A percentile compares a stretch with the other conserved stretches of the same genome.
These are phyloP conservation scores for Torymus tubicola DNA, from an alignment of 2,888 invertebrate species.

Conservation along the genomic window DNA sequence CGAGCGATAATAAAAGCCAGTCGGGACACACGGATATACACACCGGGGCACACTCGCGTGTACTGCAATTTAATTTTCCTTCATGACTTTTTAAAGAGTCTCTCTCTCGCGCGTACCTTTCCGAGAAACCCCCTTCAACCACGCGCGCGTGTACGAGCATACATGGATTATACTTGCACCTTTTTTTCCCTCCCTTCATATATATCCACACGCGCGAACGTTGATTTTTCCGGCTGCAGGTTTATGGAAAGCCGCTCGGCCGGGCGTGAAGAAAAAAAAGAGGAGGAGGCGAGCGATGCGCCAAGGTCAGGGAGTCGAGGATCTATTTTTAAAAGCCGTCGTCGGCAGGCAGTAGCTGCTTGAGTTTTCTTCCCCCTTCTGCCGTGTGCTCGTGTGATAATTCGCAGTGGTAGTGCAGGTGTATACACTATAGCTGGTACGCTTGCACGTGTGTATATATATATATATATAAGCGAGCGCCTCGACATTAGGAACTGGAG, in stretches of 20 bases:
- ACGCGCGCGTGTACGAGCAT: not conserved
- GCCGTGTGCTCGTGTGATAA: too few species aligned
- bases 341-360: too few species aligned
- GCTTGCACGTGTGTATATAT: too few species aligned
- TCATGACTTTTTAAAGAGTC: conserved; percentile 36
- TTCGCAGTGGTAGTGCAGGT: too few species aligned
- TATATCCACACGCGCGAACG: not conserved
- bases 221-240: not conserved
- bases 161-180: not conserved
- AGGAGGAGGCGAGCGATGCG: not conserved
- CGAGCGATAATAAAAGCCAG: conserved; percentile 23
- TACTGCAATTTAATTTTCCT: conserved; percentile 38
- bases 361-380: too few species aligned
- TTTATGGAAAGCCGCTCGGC: conserved; percentile 12
- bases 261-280: not conserved
- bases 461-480: too few species aligned
- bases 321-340: not conserved
- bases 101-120: not conserved
- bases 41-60: too few species aligned
- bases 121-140: not conserved
- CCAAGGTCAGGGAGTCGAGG: conserved; percentile 21
- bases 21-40: not conserved
- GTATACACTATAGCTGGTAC: too few species aligned
- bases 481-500: too few species aligned
- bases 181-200: not conserved